Evolutionary conservation across 2,888 invertebrate genomes (phyloP), one percentile per base, ranked within the genome.

Genomic region (Drosophila mimica): DNA sequence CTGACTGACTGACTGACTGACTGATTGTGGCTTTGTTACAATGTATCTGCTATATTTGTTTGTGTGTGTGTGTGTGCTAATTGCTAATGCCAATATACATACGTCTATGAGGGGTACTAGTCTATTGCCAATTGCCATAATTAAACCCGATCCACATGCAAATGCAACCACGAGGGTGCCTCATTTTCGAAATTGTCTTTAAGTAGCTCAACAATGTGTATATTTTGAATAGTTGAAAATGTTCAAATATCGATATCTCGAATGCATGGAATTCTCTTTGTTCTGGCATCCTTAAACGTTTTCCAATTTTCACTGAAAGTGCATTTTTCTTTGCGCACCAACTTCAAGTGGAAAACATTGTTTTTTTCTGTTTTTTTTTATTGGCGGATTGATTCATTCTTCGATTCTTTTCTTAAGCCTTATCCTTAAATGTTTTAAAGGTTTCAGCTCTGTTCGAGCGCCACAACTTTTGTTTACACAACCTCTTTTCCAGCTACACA

Each of bases 31-130:
- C 38, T 15, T 49, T 43, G 46, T 53, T 67, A 72, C 53, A 74
- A 74, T 65, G 59, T 69, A 38, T 53, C 17, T 40, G 40, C 11
- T 5, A 52, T 52, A 17, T 57, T 34, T 56, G 15, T 48, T 43
- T 46, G 34, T 60, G 34, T 61, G n/a, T 59, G 31, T 65, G 59
- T 73, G n/a, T 70, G 80, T 79, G 88, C 80, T 86, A 83, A 81
- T 81, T 81, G 83, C 71, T 76, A 66, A 36, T 59, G 74, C 61
- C 81, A 77, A 81, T 73, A 76, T 63, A 51, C 15, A 34, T 15
- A 54, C 62, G 31, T 53, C 61, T 36, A 51, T 54, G 65, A 43
- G 43, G 36, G 49, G 46, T n/a, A 54, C 61, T 61, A 52, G 51
- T 46, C 70, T 69, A 59, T 69, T 74, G 57, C 58, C 68, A 53